Conservation (phyloP, 2,888 invertebrate species). For the Lochmaea crataegi region DNA sequence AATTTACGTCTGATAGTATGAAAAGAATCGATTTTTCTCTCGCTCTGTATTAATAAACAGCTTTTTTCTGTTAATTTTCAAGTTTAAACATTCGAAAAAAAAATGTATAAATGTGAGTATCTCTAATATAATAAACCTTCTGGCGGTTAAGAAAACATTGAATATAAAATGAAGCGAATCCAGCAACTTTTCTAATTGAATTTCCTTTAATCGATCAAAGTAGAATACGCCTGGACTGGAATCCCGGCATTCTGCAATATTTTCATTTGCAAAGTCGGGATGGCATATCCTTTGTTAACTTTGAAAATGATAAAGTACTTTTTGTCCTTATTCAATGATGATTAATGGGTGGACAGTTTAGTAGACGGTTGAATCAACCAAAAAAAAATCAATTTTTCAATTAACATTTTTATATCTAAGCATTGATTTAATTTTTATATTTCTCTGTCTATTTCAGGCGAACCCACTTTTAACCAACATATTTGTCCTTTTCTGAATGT, state of each 20-base stretch:
- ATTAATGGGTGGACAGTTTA: constrained; percentile 47
- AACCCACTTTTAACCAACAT: no score
- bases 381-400: constrained; percentile 47
- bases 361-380: constrained; percentile 23
- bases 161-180: constrained; percentile 7
- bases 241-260: constrained; percentile 35
- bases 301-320: constrained; percentile 59
- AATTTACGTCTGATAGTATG: no score
- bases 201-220: constrained; percentile 38
- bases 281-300: constrained; percentile 50
- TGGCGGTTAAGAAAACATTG: constrained; percentile 4
- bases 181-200: constrained; percentile 33
- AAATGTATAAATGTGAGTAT: neutral
- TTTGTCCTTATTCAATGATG: constrained; percentile 56
- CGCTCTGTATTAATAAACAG: no score
- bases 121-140: neutral
- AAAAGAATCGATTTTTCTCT: no score
- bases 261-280: constrained; percentile 46
- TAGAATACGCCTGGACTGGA: constrained; percentile 30
- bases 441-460: no score
- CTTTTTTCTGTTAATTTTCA: neutral
- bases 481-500: no score
- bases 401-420: constrained; percentile 45
- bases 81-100: neutral
- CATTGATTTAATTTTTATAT: neutral